These are phyloP conservation scores for Galerucella nymphaeae DNA, from an alignment of 2,888 invertebrate genomes.

Conservation along the genomic window DNA sequence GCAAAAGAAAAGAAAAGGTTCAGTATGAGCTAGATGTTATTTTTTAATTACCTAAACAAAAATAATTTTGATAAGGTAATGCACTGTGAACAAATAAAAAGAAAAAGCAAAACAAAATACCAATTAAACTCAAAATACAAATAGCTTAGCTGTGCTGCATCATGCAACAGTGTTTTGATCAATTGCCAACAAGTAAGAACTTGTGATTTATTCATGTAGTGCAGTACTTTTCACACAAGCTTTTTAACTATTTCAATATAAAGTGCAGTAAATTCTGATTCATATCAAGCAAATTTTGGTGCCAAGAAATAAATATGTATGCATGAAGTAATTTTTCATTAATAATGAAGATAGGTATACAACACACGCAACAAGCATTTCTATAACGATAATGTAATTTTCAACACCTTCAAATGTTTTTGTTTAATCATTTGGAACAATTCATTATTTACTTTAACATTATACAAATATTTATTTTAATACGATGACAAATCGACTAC, in stretches of 20 bases:
- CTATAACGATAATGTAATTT: slow-evolving; percentile 6
- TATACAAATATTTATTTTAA: too few species aligned
- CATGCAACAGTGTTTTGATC: slow-evolving; percentile 44
- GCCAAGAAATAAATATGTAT: slow-evolving; percentile 9
- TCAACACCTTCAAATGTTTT: slow-evolving; percentile 1
- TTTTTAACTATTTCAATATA: slow-evolving; percentile 5
- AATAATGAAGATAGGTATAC: background rate
- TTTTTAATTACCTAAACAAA: slow-evolving; percentile 44
- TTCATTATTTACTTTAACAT: background rate
- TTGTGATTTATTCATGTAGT: slow-evolving; percentile 18
- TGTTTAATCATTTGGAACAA: background rate
- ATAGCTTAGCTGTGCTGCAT: slow-evolving; percentile 52
- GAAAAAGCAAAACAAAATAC: slow-evolving; percentile 52
- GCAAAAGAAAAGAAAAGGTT: slow-evolving; percentile 62
- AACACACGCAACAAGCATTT: slow-evolving; percentile 10
- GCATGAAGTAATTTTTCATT: slow-evolving; percentile 5
- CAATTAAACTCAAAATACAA: slow-evolving; percentile 60
- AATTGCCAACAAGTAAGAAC: slow-evolving; percentile 25
- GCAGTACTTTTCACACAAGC: slow-evolving; percentile 16
- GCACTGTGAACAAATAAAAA: slow-evolving; percentile 41
- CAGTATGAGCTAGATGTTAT: slow-evolving; percentile 52
- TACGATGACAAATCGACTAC: too few species aligned
- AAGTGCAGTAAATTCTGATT: slow-evolving; percentile 12
- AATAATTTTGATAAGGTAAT: slow-evolving; percentile 47
- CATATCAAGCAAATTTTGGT: slow-evolving; percentile 6